Conservation (phyloP, 1,140 invertebrate species). For the Ips nitidus region DNA sequence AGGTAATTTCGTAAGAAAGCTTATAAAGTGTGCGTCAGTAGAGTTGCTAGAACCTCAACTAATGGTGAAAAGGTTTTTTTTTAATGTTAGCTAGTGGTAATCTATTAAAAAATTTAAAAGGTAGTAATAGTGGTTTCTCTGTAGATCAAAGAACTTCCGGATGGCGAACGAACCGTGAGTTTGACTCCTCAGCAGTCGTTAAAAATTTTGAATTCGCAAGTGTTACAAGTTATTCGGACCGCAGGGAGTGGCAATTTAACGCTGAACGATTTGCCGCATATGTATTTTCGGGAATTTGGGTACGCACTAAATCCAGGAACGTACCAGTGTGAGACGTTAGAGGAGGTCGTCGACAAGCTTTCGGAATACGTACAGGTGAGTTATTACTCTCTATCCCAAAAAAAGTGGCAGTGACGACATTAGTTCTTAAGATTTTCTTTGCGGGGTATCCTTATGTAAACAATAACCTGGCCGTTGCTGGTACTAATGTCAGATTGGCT, state of each 20-base stretch:
- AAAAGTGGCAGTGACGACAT: too few relatives aligned
- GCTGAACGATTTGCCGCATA: slow-evolving; percentile 55
- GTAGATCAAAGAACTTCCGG: slow-evolving; percentile 58
- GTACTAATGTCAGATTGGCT: too few relatives aligned
- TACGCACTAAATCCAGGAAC: slow-evolving; percentile 60
- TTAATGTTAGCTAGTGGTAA: too few relatives aligned
- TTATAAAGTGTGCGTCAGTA: neutral
- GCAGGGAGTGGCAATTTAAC: slow-evolving; percentile 51
- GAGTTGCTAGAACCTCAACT: too few relatives aligned
- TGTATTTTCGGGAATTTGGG: slow-evolving; percentile 60
- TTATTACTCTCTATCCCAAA: neutral
- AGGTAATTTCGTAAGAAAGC: slow-evolving; percentile 55
- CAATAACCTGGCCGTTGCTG: too few relatives aligned
- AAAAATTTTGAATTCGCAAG: slow-evolving; percentile 60
- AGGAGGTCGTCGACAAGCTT: slow-evolving; percentile 59
- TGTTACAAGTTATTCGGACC: slow-evolving; percentile 56
- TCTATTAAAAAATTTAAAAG: too few relatives aligned
- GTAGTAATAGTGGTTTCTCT: neutral
- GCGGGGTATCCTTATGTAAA: too few relatives aligned
- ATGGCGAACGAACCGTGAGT: slow-evolving; percentile 60
- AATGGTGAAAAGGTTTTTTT: too few relatives aligned
- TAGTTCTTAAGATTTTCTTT: too few relatives aligned
- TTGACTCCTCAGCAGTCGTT: slow-evolving; percentile 59
- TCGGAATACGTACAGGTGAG: neutral
- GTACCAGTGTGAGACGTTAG: slow-evolving; percentile 58